Evolutionary conservation across 2,797 vertebrate species (phyloP).

Genomic region (Staurois parvus): DNA sequence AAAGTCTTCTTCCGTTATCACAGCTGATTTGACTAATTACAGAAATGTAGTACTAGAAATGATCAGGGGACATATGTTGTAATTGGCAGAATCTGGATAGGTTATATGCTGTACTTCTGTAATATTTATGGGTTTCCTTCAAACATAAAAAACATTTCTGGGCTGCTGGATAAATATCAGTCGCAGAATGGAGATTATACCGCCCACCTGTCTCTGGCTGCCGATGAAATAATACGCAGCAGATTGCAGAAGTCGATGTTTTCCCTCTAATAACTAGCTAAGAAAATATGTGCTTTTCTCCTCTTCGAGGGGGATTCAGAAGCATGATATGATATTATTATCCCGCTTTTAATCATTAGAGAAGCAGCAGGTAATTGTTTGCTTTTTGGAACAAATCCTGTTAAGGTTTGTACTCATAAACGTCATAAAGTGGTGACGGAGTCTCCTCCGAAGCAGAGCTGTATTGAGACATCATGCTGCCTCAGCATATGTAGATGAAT

Average conservation of each 20-base stretch:
- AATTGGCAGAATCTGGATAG: constrained; percentile 20
- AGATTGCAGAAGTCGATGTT: not conserved
- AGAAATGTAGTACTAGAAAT: not conserved
- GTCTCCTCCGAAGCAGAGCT: no score
- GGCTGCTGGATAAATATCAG: constrained; percentile 1
- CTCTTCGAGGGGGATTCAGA: no score
- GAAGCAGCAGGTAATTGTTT: no score
- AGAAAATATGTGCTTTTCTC: no score
- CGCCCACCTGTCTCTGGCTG: not conserved
- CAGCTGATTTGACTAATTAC: constrained; percentile 15
- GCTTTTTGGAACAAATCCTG: no score
- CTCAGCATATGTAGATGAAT: no score
- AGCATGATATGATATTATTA: no score
- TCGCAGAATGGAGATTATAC: not conserved
- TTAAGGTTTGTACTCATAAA: no score
- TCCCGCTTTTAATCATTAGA: no score
- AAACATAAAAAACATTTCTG: not conserved
- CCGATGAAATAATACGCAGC: not conserved
- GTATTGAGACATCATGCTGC: no score
- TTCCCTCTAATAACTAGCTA: not conserved
- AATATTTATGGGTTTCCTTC: constrained; percentile 10
- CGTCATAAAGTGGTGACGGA: no score
- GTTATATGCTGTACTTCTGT: constrained; percentile 25
- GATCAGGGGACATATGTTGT: constrained; percentile 13
- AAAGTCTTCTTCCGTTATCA: no score